Evolutionary conservation across 2,888 invertebrate species (phyloP).

Genomic region (Petrolisthes manimaculis): DNA sequence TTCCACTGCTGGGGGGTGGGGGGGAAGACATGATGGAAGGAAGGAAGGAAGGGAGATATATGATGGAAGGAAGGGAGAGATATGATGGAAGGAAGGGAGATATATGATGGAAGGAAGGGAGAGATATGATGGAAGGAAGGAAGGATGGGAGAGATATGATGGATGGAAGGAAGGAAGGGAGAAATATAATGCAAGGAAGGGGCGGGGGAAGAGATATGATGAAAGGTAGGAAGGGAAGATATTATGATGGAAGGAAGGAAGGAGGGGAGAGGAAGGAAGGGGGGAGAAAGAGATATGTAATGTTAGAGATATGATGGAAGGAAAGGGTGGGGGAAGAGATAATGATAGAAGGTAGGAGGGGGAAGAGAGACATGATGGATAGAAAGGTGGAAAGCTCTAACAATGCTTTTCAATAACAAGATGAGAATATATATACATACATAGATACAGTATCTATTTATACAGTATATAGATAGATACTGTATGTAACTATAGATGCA

Average conservation of each 20-base stretch:
- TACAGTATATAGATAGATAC: too few species aligned
- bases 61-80: neutral
- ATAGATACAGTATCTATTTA: too few species aligned
- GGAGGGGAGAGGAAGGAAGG: neutral
- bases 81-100: neutral
- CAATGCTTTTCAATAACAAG: neutral
- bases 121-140: neutral
- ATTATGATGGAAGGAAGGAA: neutral
- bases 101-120: neutral
- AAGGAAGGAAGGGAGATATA: neutral
- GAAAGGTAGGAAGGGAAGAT: neutral
- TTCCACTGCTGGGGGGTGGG: neutral
- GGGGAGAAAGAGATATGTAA: neutral
- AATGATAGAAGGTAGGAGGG: neutral
- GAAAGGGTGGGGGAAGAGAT: neutral
- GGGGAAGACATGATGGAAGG: neutral
- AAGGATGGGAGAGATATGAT: neutral
- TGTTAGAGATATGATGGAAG: neutral
- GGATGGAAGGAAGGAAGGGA: neutral
- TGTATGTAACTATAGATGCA: too few species aligned
- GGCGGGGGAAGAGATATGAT: neutral
- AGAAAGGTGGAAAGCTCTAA: too few species aligned
- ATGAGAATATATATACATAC: neutral
- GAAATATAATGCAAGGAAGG: too few species aligned
- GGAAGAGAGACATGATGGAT: neutral